Evolutionary conservation across 2,113 vertebrate genomes (phyloP).

Genomic region (Lophius piscatorius): DNA sequence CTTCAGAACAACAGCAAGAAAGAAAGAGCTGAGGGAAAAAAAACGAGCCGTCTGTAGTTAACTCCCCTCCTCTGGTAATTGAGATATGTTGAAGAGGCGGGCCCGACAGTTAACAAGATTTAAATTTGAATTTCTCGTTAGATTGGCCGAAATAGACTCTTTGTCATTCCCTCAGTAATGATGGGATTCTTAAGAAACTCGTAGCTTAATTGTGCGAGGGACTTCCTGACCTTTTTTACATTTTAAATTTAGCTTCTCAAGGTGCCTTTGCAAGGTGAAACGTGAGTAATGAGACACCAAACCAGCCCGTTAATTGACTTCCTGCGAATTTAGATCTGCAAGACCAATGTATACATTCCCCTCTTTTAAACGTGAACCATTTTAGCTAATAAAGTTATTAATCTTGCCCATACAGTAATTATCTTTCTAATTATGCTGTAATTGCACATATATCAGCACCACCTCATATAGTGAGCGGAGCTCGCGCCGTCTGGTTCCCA

Average conservation of each 20-base stretch:
- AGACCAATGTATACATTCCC: constrained; percentile 77
- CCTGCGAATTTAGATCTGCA: constrained; percentile 77
- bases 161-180: constrained; percentile 70
- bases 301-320: constrained; percentile 83
- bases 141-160: constrained; percentile 65
- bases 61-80: constrained; percentile 63
- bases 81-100: constrained; percentile 58
- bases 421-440: constrained; percentile 82
- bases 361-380: constrained; percentile 77
- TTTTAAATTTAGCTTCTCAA: constrained; percentile 84
- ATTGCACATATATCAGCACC: constrained; percentile 82
- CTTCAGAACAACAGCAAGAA: constrained; percentile 31
- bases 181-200: constrained; percentile 73
- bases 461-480: constrained; percentile 63
- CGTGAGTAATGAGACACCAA: constrained; percentile 84
- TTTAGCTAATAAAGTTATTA: constrained; percentile 85
- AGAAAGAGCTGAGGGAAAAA: not conserved
- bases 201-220: constrained; percentile 78
- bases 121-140: constrained; percentile 53
- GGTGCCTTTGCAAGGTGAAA: constrained; percentile 84
- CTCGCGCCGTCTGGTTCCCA: constrained; percentile 48
- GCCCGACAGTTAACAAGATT: constrained; percentile 54
- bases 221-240: constrained; percentile 83
- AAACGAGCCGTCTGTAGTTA: constrained; percentile 51
- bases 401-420: constrained; percentile 83